These are phyloP conservation scores for Steatocranus sp. DNA, from an alignment of 2,797 vertebrate genomes.

Conservation along the genomic window DNA sequence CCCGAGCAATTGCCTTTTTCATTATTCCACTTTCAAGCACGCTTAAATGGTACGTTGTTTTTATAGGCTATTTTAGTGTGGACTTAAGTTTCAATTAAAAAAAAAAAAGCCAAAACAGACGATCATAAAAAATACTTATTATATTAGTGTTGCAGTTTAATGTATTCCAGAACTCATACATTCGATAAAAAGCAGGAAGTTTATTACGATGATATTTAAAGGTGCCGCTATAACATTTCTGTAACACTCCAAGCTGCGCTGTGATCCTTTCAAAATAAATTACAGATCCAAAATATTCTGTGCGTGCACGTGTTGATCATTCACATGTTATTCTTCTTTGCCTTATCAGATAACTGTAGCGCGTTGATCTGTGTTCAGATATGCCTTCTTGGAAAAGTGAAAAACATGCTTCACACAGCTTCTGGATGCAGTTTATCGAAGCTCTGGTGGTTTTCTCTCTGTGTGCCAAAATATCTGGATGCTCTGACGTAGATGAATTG, in stretches of 20 bases:
- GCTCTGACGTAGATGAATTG: slow-evolving; percentile 56
- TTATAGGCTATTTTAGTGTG: not conserved
- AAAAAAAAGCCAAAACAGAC: not conserved
- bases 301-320: not conserved
- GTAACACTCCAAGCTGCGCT: not conserved
- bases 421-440: not conserved
- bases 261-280: not conserved
- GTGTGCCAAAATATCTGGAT: slow-evolving; percentile 26
- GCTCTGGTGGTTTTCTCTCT: slow-evolving; percentile 41
- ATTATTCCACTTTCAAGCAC: not conserved
- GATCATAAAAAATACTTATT: fast-evolving
- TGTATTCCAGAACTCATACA: not conserved
- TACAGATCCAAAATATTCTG: not conserved
- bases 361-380: not conserved
- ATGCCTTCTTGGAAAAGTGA: slow-evolving; percentile 7
- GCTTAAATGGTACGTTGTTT: not conserved
- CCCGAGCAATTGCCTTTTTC: not conserved
- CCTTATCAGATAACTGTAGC: not conserved
- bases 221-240: not conserved
- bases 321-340: not conserved
- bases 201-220: not conserved
- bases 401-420: not conserved
- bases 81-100: fast-evolving
- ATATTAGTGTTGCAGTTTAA: not conserved
- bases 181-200: not conserved